These are phyloP conservation scores for Thinocorus orbignyianus DNA, from an alignment of 2,113 vertebrate genomes.

Conservation along the genomic window DNA sequence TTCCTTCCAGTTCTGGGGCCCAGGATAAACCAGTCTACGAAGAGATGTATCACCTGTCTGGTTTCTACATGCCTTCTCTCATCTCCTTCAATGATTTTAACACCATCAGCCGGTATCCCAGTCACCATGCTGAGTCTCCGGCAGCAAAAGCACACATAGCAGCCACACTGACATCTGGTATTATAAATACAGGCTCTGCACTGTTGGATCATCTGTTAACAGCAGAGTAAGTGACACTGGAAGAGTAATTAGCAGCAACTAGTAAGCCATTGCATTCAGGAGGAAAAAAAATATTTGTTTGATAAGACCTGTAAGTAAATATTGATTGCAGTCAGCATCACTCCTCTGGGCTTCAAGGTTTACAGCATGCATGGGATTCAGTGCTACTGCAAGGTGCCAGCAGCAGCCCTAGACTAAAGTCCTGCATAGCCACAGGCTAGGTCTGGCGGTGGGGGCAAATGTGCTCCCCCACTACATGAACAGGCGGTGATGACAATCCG, in stretches of 20 bases:
- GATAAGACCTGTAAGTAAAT: background rate
- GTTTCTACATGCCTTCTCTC: background rate
- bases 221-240: slow-evolving; percentile 24
- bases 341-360: background rate
- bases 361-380: background rate
- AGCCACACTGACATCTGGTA: slow-evolving; percentile 50
- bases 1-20: slow-evolving; percentile 1
- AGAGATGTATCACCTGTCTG: background rate
- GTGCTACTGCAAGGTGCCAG: background rate
- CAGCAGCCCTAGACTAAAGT: background rate
- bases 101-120: background rate
- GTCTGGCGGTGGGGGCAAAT: background rate
- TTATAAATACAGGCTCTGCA: slow-evolving; percentile 45
- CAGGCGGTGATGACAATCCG: background rate
- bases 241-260: slow-evolving; percentile 45
- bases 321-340: background rate
- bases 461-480: background rate
- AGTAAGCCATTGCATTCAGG: background rate
- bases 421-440: background rate
- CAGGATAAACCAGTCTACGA: background rate
- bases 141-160: slow-evolving; percentile 22
- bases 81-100: background rate
- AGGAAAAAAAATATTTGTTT: background rate
- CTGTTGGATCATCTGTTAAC: slow-evolving; percentile 56
- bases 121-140: slow-evolving; percentile 4